Evolutionary conservation across 2,113 vertebrate genomes (phyloP).

Genomic region (Heloderma charlesbogerti): DNA sequence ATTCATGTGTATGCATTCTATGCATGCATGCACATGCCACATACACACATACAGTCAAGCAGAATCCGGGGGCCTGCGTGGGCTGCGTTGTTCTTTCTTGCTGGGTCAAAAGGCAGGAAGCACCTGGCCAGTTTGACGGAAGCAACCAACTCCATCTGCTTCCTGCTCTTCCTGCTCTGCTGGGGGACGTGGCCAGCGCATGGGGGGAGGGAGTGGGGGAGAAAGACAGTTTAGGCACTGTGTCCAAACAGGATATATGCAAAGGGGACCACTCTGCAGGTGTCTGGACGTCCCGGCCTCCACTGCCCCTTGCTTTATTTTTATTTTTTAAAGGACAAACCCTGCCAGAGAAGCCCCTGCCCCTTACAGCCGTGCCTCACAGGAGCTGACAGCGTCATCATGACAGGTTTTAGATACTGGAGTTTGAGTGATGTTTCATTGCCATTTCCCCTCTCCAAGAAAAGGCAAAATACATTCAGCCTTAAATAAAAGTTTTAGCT

Average conservation of each 20-base stretch:
- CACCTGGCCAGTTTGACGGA: constrained; percentile 82
- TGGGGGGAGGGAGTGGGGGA: neutral
- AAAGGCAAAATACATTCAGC: neutral
- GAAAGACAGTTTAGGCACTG: neutral
- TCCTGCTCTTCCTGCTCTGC: constrained; percentile 73
- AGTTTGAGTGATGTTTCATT: too few relatives aligned
- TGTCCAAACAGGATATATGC: constrained; percentile 35
- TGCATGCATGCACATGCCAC: constrained; percentile 22
- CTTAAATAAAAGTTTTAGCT: too few relatives aligned
- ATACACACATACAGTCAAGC: neutral
- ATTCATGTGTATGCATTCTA: neutral
- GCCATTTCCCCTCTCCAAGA: neutral
- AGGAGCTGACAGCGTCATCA: too few relatives aligned
- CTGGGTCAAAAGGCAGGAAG: constrained; percentile 80
- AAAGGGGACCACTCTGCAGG: constrained; percentile 30
- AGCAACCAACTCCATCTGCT: constrained; percentile 79
- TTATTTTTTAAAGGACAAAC: neutral
- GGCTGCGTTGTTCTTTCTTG: neutral
- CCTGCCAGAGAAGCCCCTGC: neutral
- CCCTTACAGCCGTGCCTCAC: neutral
- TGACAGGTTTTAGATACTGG: neutral
- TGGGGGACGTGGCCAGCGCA: neutral
- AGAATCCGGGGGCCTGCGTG: neutral
- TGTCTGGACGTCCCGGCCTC: neutral
- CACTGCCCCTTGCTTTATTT: neutral